These are phyloP conservation scores for Cheilosia grossa DNA, from an alignment of 2,888 invertebrate genomes.

Conservation along the genomic window DNA sequence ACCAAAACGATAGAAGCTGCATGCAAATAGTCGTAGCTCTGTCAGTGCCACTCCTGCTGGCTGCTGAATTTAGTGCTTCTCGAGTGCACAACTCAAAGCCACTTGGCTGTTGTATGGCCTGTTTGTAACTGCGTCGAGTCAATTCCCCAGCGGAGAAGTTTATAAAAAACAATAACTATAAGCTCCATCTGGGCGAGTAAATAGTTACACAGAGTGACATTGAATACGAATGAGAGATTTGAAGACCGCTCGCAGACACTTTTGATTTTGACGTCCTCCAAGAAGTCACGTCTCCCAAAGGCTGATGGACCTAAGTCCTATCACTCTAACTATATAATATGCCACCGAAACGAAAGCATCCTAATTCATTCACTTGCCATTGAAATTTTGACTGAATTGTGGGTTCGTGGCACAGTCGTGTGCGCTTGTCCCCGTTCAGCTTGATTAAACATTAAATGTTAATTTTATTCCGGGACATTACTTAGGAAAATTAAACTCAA, in stretches of 20 bases:
- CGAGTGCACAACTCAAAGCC: constrained; percentile 57
- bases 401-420: constrained; percentile 16
- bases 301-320: background rate
- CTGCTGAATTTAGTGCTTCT: constrained; percentile 62
- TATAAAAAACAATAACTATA: constrained; percentile 57
- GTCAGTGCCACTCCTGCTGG: constrained; percentile 67
- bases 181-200: constrained; percentile 45
- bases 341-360: constrained; percentile 48
- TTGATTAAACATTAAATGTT: constrained; percentile 71
- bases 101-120: constrained; percentile 48
- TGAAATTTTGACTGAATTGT: constrained; percentile 27
- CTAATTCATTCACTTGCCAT: constrained; percentile 69
- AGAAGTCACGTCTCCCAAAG: constrained; percentile 32
- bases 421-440: constrained; percentile 40
- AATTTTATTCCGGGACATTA: constrained; percentile 67
- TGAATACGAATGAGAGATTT: constrained; percentile 70
- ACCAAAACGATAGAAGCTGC: constrained; percentile 16
- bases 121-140: constrained; percentile 55
- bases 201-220: constrained; percentile 68
- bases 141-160: constrained; percentile 51
- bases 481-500: constrained; percentile 64
- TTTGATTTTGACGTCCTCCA: background rate
- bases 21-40: constrained; percentile 33
- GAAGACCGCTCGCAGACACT: constrained; percentile 18
- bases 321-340: background rate